phyloP scores from a whole-genome alignment of 1,140 invertebrate species.

The Lepidurus arcticus region DNA sequence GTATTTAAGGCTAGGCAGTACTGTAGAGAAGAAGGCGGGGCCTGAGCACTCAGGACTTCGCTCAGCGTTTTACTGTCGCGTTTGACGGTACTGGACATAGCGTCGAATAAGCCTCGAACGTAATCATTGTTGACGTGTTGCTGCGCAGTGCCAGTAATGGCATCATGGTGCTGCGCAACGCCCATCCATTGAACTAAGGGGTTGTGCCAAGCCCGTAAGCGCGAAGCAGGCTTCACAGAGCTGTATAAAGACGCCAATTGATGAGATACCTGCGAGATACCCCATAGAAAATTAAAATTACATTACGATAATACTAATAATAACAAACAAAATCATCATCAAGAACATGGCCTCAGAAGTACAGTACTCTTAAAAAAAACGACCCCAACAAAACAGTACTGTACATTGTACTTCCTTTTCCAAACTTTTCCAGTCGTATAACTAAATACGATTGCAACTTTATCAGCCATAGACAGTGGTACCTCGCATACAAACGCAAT shows the following conservation, averaged over 20 bases:
- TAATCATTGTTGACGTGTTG: constrained; percentile 54
- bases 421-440: too few species aligned
- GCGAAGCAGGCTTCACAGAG: neutral
- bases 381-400: too few species aligned
- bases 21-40: constrained; percentile 13
- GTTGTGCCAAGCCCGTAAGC: neutral
- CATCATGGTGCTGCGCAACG: constrained; percentile 59
- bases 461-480: too few species aligned
- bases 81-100: constrained; percentile 48
- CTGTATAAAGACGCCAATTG: constrained; percentile 21
- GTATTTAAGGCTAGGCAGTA: constrained; percentile 51
- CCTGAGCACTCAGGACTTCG: constrained; percentile 25
- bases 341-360: too few species aligned
- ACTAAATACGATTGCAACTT: too few species aligned
- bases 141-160: constrained; percentile 48
- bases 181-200: constrained; percentile 38
- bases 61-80: constrained; percentile 62
- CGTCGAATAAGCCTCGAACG: constrained; percentile 47
- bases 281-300: neutral
- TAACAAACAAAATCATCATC: too few species aligned
- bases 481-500: too few species aligned
- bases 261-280: neutral
- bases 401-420: too few species aligned
- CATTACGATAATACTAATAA: neutral
- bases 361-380: too few species aligned